These are phyloP conservation scores for Rhinoderma darwinii DNA, from an alignment of 2,113 vertebrate species.

Conservation along the genomic window DNA sequence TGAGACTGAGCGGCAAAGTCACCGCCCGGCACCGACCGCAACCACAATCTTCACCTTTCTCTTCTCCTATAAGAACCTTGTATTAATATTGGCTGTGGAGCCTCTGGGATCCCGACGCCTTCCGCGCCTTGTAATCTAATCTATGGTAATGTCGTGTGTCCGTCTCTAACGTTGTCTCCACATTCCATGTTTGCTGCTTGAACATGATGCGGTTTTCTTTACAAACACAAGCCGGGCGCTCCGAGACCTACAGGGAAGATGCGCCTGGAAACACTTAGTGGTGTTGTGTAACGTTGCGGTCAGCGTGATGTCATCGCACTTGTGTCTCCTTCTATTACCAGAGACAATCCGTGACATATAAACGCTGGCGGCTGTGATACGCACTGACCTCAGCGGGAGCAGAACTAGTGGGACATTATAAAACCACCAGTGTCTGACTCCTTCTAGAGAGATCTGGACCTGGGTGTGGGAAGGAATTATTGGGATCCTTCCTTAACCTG, in stretches of 20 bases:
- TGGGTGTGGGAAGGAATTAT: too few species aligned
- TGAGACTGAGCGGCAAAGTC: too few species aligned
- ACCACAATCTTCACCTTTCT: too few species aligned
- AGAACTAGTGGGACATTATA: too few species aligned
- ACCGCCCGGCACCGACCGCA: too few species aligned
- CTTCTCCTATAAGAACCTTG: not conserved
- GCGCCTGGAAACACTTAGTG: constrained; percentile 13
- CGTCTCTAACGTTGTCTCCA: not conserved
- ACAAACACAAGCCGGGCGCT: constrained; percentile 2
- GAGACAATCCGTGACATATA: not conserved
- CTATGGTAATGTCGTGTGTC: not conserved
- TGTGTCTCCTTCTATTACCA: constrained; percentile 5
- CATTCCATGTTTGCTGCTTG: not conserved
- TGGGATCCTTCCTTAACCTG: too few species aligned
- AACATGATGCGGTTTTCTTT: not conserved
- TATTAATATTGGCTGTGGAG: not conserved
- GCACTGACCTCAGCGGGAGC: not conserved
- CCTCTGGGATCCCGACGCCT: not conserved
- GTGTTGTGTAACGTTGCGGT: not conserved
- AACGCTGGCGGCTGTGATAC: too few species aligned
- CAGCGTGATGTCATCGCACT: constrained; percentile 26
- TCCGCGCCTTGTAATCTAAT: not conserved
- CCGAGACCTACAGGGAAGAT: constrained; percentile 40
- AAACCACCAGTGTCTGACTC: too few species aligned
- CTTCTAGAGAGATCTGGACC: too few species aligned